A percentile compares a stretch with the other conserved stretches of the same genome.
These are phyloP conservation scores for Drosophila gaucha DNA, from an alignment of 2,888 invertebrate species.

Conservation along the genomic window DNA sequence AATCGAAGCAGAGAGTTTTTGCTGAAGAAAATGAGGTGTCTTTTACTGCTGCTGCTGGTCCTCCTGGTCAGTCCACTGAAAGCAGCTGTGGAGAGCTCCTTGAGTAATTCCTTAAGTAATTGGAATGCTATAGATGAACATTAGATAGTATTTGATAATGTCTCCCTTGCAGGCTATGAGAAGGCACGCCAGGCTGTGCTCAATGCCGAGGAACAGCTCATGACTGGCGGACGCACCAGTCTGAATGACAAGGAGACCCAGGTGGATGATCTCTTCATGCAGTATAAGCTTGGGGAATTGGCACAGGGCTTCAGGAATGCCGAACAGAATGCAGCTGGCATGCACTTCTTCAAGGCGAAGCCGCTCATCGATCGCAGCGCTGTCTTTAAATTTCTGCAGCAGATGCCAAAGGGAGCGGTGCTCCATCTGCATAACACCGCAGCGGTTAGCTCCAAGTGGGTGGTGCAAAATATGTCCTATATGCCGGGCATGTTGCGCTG, in stretches of 20 bases:
- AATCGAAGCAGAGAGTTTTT: constrained; percentile 10
- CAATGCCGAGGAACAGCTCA: constrained; percentile 77
- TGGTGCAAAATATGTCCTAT: constrained; percentile 86
- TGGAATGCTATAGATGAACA: no score
- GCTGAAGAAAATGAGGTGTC: constrained; percentile 35
- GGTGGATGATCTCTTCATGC: constrained; percentile 80
- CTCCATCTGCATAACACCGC: constrained; percentile 86
- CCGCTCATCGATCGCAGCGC: constrained; percentile 85
- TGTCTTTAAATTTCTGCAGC: constrained; percentile 86
- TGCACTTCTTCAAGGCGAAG: constrained; percentile 86
- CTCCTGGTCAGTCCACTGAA: constrained; percentile 6
- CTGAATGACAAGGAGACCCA: constrained; percentile 71
- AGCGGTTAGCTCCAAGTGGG: constrained; percentile 85
- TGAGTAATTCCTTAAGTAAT: constrained; percentile 44
- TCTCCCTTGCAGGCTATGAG: constrained; percentile 69
- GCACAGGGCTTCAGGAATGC: constrained; percentile 74
- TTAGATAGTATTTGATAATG: no score
- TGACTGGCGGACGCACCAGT: constrained; percentile 79
- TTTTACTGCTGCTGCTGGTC: constrained; percentile 15
- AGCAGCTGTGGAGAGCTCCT: constrained; percentile 17
- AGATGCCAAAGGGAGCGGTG: constrained; percentile 87
- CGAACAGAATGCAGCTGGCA: constrained; percentile 84
- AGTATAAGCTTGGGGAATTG: constrained; percentile 79
- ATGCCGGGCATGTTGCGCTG: constrained; percentile 82
- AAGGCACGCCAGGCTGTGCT: constrained; percentile 80